These are phyloP conservation scores for Brachyalestes nurse DNA, from an alignment of 2,797 vertebrate species.

Conservation along the genomic window DNA sequence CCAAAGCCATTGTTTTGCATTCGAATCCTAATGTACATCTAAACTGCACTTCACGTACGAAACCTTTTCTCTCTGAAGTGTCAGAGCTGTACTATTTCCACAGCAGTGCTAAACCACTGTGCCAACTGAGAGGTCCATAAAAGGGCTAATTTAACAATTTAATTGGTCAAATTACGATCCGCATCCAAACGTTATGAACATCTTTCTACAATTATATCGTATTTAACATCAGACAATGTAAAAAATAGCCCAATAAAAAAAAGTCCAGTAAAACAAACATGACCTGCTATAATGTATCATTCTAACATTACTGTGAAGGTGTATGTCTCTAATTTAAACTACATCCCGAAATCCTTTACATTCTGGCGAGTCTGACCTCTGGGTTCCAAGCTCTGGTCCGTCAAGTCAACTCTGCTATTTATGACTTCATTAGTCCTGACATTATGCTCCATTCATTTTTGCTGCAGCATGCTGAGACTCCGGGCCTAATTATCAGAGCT, in stretches of 20 bases:
- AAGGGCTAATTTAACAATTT: neutral
- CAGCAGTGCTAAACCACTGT: neutral
- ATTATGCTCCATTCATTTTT: conserved; percentile 64
- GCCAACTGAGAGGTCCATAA: neutral
- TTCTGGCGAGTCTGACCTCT: conserved; percentile 29
- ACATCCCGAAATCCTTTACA: conserved; percentile 20
- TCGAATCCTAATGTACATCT: neutral
- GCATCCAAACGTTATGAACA: neutral
- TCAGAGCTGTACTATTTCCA: neutral
- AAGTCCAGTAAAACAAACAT: neutral
- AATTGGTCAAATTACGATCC: neutral
- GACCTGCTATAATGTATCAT: neutral
- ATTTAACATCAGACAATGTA: no score
- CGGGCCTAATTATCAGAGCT: conserved; percentile 62
- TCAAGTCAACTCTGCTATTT: conserved; percentile 51
- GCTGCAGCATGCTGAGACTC: conserved; percentile 46
- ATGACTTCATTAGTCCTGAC: conserved; percentile 66
- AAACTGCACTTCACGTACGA: conserved; percentile 1
- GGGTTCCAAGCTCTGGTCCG: conserved; percentile 6
- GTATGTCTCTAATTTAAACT: conserved; percentile 16
- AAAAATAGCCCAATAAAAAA: neutral
- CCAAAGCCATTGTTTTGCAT: conserved; percentile 24
- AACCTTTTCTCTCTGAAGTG: neutral
- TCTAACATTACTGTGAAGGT: neutral
- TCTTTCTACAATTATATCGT: neutral